Evolutionary conservation across 2,888 invertebrate species (phyloP).

Genomic region (Resseliella maxima): DNA sequence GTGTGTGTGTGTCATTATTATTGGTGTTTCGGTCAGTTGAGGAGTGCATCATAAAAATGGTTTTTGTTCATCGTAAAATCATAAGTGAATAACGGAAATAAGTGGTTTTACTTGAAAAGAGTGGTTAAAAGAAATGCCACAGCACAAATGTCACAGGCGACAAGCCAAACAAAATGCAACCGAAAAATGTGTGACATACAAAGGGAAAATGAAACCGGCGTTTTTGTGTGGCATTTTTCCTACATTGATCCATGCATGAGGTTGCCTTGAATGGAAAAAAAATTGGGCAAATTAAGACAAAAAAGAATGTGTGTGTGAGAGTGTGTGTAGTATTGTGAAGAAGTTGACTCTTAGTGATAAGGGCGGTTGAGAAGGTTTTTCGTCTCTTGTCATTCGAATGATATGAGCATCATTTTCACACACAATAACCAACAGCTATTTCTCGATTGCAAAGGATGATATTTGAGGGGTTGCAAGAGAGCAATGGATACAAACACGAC

Average conservation of each 20-base stretch:
- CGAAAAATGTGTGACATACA: neutral
- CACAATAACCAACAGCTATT: slow-evolving; percentile 9
- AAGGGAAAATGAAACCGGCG: neutral
- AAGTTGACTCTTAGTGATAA: slow-evolving; percentile 36
- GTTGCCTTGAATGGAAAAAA: neutral
- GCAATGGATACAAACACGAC: neutral
- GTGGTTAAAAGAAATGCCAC: neutral
- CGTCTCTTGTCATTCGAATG: neutral
- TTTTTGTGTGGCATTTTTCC: neutral
- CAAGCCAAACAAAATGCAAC: neutral
- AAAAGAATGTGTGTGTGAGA: neutral
- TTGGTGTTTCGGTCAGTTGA: slow-evolving; percentile 10
- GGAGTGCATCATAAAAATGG: slow-evolving; percentile 2
- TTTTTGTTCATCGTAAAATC: slow-evolving; percentile 26
- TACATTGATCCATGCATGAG: neutral
- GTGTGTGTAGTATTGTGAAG: neutral
- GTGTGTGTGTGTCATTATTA: neutral
- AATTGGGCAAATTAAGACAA: slow-evolving; percentile 18
- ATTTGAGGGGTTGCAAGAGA: neutral
- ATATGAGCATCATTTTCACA: slow-evolving; percentile 34
- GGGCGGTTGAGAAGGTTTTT: neutral
- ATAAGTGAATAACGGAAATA: slow-evolving; percentile 43
- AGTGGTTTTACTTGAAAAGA: slow-evolving; percentile 19
- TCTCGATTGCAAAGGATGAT: neutral
- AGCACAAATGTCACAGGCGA: neutral